These are phyloP conservation scores for Phymorhynchus buccinoides DNA, from an alignment of 1,140 invertebrate species.

Conservation along the genomic window DNA sequence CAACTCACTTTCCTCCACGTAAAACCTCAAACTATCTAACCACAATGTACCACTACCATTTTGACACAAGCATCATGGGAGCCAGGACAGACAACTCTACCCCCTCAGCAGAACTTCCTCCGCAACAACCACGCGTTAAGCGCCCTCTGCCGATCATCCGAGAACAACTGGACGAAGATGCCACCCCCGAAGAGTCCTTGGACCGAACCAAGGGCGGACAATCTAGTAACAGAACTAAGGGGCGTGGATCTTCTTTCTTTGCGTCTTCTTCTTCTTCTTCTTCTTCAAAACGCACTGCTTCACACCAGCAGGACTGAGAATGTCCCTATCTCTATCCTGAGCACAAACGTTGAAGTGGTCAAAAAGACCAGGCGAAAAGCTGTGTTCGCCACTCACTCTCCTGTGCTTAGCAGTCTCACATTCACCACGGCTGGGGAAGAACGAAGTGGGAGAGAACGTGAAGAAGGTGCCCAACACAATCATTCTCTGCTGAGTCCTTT, in stretches of 20 bases:
- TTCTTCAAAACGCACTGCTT: no score
- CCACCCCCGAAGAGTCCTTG: background rate
- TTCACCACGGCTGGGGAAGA: no score
- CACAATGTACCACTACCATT: no score
- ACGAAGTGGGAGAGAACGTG: no score
- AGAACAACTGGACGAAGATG: constrained; percentile 34
- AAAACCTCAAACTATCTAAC: no score
- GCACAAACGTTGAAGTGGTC: background rate
- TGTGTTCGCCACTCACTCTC: background rate
- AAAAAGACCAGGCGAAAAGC: constrained; percentile 2
- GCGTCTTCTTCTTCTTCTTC: no score
- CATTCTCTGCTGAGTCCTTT: no score
- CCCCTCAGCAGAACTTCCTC: no score
- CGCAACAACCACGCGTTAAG: background rate
- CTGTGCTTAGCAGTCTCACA: no score
- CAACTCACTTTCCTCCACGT: background rate
- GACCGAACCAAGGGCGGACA: background rate
- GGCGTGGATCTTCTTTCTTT: no score
- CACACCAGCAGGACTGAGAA: background rate
- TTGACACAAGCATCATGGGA: constrained; percentile 28
- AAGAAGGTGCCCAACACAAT: no score
- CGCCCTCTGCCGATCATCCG: constrained; percentile 42
- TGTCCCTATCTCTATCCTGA: no score
- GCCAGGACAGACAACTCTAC: constrained; percentile 38
- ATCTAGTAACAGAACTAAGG: background rate